These are phyloP conservation scores for Anoncus sp. DNA, from an alignment of 2,888 invertebrate species.

Conservation along the genomic window DNA sequence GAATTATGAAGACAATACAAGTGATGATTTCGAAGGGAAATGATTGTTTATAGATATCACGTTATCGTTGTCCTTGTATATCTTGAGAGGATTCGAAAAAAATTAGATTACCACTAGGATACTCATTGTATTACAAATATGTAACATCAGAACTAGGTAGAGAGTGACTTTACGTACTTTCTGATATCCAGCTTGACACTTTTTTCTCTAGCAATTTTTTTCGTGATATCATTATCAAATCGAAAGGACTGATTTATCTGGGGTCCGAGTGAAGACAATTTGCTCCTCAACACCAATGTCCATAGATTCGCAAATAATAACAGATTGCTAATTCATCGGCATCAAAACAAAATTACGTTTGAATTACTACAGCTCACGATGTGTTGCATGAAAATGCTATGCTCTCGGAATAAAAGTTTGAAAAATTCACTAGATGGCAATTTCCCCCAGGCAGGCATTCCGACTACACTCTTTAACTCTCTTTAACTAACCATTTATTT, in stretches of 20 bases:
- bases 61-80: neutral
- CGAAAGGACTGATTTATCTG: neutral
- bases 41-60: neutral
- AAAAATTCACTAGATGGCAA: neutral
- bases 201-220: no score
- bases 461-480: neutral
- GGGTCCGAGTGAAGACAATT: neutral
- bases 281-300: neutral
- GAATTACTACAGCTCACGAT: neutral
- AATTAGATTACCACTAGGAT: neutral
- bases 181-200: no score
- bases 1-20: no score
- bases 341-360: neutral
- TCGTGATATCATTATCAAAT: neutral
- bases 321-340: no score
- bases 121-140: neutral
- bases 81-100: no score
- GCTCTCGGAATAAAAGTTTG: neutral
- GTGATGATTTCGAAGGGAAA: no score
- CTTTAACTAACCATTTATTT: neutral
- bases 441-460: neutral
- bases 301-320: neutral
- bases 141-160: neutral
- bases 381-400: neutral
- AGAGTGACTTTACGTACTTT: no score